Evolutionary conservation across 2,797 vertebrate genomes (phyloP), one percentile per base, ranked within the genome.

Genomic region (Catharus ustulatus): DNA sequence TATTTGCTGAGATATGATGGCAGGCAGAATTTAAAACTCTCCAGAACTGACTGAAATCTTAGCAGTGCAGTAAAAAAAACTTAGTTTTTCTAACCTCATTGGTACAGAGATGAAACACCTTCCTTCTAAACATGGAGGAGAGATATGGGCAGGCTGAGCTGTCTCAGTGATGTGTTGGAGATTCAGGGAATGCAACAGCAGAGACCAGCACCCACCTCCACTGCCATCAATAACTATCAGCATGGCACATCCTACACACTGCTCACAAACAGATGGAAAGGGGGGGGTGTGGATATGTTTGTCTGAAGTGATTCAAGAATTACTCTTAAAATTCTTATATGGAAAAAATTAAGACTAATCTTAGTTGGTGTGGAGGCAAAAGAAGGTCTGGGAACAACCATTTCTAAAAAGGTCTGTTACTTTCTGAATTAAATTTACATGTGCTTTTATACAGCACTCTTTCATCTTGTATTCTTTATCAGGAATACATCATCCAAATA

Each of bases 231-330:
- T 48, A 88, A 40, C 34, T 30, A 66, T 10, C 48, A 80, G 19
- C 19, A 74, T 0, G 2, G 21, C 52, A 75, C 59, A 55, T 58
- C 74, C 58, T 46, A 72, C 34, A 18, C 0, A 0, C 34, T 64
- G 30, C 26, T 89, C 14, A 40, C 43, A 82, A 46, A n/a, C 51
- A 89, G 32, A 69, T 58, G 38, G 51, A 75, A 82, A 0, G 21
- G 5, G 22, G n/a, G 22, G 5, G 22, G 5, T 1, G 38, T 17
- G 14, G 30, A 21, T 4, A 36, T 45, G 34, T 26, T 62, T 67
- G 17, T 29, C 54, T 75, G 42, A 86, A 86, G 13, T 42, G 38
- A 87, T 57, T 20, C 4, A 69, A 49, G 15, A 62, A 76, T 38
- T 64, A 4, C 10, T 62, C 43, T 73, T 84, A 54, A 68, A 82